Base-by-base conservation (phyloP, 2,797 vertebrate genomes). In the Gadopsis bispinosus region DNA sequence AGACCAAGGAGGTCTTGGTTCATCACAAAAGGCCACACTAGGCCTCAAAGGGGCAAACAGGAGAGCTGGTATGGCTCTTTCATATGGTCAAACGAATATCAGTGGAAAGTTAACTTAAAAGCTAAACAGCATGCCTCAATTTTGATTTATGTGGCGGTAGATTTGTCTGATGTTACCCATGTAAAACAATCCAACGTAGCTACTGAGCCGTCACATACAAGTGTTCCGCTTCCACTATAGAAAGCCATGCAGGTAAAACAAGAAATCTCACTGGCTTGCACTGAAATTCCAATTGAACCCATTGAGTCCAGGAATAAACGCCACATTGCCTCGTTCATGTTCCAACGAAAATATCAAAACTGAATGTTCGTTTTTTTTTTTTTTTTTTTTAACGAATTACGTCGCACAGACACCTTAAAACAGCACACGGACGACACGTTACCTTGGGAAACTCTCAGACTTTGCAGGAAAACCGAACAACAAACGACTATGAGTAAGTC, bases 361-460 rank as follows among this genome's bases (percentile, higher is more conserved):
- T 16, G 31, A 0, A 0, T 3, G 33, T 17, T 5, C 4, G 53
- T 19, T 17, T 26, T 26, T 26, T 26, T 33, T 33, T n/a, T n/a
- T n/a, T n/a, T n/a, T 33, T 33, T 33, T 37, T 9, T 37, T 9
- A 9, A 37, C 33, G 33, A 22, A 5, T 4, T n/a, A 51, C 68
- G 4, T 26, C 22, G 12, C 7, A n/a, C 14, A 69, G 19, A 59
- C 1, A 0, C 9, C 3, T 5, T 19, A 1, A n/a, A 22, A 8
- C 8, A 35, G n/a, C 3, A 17, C 0, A 12, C 4, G 8, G 1
- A 33, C 33, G 3, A 7, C 3, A 4, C 4, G 29, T 84, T 89
- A 94, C 94, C 93, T 83, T 4, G 9, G 16, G 51, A 83, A 66
- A 58, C 0, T 5, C 14, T 58, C 22, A 85, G 17, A 81, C 26